These are phyloP conservation scores for Trogon melanurus DNA, from an alignment of 2,113 vertebrate genomes.

Conservation along the genomic window DNA sequence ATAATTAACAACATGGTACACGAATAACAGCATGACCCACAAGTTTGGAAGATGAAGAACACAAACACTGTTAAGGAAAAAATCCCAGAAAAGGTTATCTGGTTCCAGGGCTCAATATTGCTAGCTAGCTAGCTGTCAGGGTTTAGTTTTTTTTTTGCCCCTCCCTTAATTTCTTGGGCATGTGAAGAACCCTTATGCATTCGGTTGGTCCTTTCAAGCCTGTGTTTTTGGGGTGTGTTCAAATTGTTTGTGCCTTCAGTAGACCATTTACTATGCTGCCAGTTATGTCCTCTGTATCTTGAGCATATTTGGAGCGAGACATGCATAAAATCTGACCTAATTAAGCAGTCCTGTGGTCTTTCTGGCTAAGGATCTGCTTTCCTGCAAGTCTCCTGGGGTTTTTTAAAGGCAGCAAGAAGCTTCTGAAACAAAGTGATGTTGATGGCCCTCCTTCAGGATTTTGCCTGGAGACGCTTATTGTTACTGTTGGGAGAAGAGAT, in stretches of 20 bases:
- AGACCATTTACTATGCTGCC: background rate
- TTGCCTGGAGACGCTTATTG: background rate
- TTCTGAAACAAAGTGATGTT: background rate
- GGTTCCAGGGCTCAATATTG: background rate
- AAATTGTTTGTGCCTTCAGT: background rate
- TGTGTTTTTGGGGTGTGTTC: background rate
- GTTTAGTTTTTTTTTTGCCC: background rate
- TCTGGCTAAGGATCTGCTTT: background rate
- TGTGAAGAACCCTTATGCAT: background rate
- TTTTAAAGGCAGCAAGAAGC: background rate
- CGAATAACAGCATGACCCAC: background rate
- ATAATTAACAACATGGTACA: conserved; percentile 40
- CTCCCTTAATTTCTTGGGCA: background rate
- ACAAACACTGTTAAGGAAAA: background rate
- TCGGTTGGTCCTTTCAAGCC: background rate
- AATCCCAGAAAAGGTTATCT: background rate
- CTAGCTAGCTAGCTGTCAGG: background rate
- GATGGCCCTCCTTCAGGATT: background rate
- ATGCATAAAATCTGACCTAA: conserved; percentile 45
- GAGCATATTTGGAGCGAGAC: background rate
- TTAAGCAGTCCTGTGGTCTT: conserved; percentile 26
- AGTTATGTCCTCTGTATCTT: background rate
- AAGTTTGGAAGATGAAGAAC: background rate
- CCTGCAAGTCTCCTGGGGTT: background rate
- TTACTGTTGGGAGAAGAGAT: background rate